A percentile compares a stretch with the other conserved stretches of the same genome.
Conservation (phyloP, 1,140 invertebrate genomes). For the Drosophila varians region DNA sequence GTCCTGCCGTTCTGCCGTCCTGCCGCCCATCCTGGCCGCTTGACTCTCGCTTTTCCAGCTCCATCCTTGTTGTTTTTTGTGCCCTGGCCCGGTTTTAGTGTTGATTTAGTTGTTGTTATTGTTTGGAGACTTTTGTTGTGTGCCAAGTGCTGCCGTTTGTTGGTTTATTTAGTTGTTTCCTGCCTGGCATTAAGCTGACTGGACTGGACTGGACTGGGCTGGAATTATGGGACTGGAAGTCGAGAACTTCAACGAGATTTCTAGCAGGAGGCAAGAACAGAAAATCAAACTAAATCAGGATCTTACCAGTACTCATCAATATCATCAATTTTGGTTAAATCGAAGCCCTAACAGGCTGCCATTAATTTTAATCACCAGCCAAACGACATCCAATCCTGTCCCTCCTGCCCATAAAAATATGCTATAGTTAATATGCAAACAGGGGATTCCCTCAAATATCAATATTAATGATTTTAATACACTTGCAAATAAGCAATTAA, state of each 20-base stretch:
- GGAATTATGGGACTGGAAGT: slow-evolving; percentile 31
- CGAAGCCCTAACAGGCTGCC: slow-evolving; percentile 1
- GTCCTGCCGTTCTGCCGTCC: background rate
- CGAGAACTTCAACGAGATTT: background rate
- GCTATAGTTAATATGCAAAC: slow-evolving; percentile 12
- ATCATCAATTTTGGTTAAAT: slow-evolving; percentile 4
- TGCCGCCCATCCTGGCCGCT: slow-evolving; percentile 6
- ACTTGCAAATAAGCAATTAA: background rate
- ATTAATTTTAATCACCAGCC: slow-evolving; percentile 32
- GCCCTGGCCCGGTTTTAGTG: slow-evolving; percentile 46
- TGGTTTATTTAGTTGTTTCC: slow-evolving; percentile 39
- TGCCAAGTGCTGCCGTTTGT: slow-evolving; percentile 43
- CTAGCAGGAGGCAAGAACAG: background rate
- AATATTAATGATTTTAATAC: slow-evolving; percentile 1
- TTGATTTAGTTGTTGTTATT: slow-evolving; percentile 49
- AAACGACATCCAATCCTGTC: background rate
- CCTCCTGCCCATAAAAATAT: slow-evolving; percentile 20
- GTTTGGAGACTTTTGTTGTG: slow-evolving; percentile 45
- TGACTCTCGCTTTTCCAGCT: slow-evolving; percentile 25
- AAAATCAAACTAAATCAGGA: background rate
- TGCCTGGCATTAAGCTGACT: slow-evolving; percentile 67
- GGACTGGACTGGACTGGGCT: slow-evolving; percentile 13
- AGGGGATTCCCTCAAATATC: background rate
- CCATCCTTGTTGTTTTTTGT: slow-evolving; percentile 20
- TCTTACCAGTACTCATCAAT: background rate